Evolutionary conservation across 2,888 invertebrate species (phyloP).

Genomic region (Drosophila quinaria): DNA sequence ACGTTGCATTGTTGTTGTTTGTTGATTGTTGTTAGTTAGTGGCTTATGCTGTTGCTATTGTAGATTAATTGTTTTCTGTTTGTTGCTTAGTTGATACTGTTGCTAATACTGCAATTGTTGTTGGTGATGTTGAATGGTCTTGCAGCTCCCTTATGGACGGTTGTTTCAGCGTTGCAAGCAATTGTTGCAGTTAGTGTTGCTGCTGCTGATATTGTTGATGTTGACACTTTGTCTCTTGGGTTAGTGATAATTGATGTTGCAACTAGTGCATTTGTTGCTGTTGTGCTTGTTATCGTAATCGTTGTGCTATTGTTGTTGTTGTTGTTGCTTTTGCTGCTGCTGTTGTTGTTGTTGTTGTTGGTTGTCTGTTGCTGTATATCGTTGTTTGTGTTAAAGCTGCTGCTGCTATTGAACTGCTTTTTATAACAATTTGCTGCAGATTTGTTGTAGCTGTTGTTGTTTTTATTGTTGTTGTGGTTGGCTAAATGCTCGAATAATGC

Average conservation of each 20-base stretch:
- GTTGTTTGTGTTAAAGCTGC: constrained; percentile 29
- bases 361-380: constrained; percentile 28
- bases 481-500: constrained; percentile 63
- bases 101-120: constrained; percentile 8
- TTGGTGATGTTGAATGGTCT: constrained; percentile 12
- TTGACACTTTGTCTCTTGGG: constrained; percentile 8
- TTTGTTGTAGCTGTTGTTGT: constrained; percentile 20
- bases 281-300: constrained; percentile 3
- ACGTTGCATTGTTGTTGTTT: constrained; percentile 82
- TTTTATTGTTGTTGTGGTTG: constrained; percentile 46
- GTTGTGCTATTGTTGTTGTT: constrained; percentile 17
- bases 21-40: constrained; percentile 8
- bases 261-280: constrained; percentile 9
- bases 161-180: constrained; percentile 30
- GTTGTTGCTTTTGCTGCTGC: constrained; percentile 20
- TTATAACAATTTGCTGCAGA: constrained; percentile 18
- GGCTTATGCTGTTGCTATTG: constrained; percentile 43
- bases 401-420: constrained; percentile 15
- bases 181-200: constrained; percentile 13
- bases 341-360: constrained; percentile 22
- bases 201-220: constrained; percentile 11
- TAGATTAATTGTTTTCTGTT: not conserved
- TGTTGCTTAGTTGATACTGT: constrained; percentile 19
- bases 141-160: constrained; percentile 43
- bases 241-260: constrained; percentile 24